Conservation (phyloP, 2,888 invertebrate genomes). For the Agriopis marginaria region DNA sequence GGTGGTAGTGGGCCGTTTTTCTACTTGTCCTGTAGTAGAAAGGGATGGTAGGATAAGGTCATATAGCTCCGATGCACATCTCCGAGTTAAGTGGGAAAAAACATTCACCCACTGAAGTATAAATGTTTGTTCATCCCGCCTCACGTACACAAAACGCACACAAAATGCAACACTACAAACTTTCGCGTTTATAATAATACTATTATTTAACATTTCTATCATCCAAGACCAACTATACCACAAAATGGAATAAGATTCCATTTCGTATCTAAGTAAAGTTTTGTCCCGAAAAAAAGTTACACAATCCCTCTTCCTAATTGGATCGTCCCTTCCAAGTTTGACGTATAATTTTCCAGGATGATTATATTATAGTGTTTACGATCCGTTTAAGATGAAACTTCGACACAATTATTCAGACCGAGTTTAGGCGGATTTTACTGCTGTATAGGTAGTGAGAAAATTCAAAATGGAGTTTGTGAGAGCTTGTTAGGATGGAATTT, state of each 20-base stretch:
- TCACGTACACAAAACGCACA: neutral
- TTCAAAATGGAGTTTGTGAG: neutral
- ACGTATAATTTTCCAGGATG: conserved; percentile 44
- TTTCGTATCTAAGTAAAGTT: conserved; percentile 37
- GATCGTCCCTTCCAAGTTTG: conserved; percentile 45
- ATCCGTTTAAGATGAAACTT: conserved; percentile 57
- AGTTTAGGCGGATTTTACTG: neutral
- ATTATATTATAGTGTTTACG: conserved; percentile 55
- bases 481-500: neutral
- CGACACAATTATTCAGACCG: conserved; percentile 29
- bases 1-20: too few relatives aligned
- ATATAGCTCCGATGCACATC: too few relatives aligned
- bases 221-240: conserved; percentile 3
- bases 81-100: too few relatives aligned
- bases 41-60: too few relatives aligned
- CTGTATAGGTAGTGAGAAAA: neutral
- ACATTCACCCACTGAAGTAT: too few relatives aligned
- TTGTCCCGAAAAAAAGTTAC: conserved; percentile 39
- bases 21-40: too few relatives aligned
- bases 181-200: too few relatives aligned
- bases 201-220: neutral
- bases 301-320: conserved; percentile 45
- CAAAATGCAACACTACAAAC: neutral
- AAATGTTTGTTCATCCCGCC: too few relatives aligned
- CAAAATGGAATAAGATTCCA: conserved; percentile 36